Conservation (phyloP, 2,888 invertebrate genomes). For the Steinernema hermaphroditum region DNA sequence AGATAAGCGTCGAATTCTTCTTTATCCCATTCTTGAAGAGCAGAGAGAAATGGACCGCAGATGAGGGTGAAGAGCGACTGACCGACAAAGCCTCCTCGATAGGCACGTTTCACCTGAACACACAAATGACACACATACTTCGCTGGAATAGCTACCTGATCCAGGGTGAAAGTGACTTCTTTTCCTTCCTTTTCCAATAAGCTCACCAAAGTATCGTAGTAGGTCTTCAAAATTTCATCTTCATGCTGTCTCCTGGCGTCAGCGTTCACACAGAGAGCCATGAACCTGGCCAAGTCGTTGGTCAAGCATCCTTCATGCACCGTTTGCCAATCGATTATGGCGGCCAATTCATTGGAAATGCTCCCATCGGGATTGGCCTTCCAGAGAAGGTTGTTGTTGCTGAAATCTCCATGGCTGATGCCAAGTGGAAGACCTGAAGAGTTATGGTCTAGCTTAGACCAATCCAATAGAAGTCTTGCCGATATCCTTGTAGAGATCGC, state of each 20-base stretch:
- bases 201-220: background rate
- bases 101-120: conserved; percentile 6
- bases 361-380: background rate
- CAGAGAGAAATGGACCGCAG: background rate
- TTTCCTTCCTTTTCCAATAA: background rate
- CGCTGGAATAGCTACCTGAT: background rate
- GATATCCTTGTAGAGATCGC: background rate
- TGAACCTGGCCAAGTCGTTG: background rate
- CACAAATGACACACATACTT: background rate
- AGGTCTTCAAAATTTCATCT: background rate
- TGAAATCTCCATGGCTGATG: conserved; percentile 21
- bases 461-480: background rate
- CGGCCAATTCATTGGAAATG: conserved; percentile 16
- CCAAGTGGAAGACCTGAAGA: background rate
- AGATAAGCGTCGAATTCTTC: background rate
- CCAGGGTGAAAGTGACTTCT: background rate
- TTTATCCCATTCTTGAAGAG: background rate
- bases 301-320: conserved; percentile 30
- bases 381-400: conserved; percentile 28
- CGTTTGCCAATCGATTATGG: conserved; percentile 29
- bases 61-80: background rate
- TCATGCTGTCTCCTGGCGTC: background rate
- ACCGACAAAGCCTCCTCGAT: background rate
- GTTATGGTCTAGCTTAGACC: background rate
- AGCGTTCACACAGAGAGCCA: background rate